Conservation (phyloP, 1,140 invertebrate genomes). For the Bombus balteatus region DNA sequence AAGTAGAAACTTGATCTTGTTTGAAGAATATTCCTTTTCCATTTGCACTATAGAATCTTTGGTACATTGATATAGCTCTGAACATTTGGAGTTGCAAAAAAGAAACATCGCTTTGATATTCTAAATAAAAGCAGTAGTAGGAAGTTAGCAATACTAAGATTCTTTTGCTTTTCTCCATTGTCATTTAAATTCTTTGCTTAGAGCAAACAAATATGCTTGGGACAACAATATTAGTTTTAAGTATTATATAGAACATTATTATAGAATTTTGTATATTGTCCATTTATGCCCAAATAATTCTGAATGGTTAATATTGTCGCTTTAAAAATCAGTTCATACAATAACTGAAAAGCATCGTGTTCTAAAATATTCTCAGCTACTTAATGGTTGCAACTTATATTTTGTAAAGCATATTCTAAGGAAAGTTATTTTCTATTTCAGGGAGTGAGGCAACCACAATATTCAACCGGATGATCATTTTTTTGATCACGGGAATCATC, state of each 20-base stretch:
- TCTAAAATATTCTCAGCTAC: background rate
- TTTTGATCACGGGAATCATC: conserved; percentile 40
- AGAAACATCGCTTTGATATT: background rate
- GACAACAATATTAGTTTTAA: background rate
- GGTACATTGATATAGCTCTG: too few species aligned
- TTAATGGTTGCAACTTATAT: background rate
- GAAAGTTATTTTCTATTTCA: background rate
- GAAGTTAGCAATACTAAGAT: background rate
- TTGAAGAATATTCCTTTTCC: background rate
- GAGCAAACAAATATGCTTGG: background rate
- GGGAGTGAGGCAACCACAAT: conserved; percentile 15
- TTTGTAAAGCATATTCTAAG: background rate
- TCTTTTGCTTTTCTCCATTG: background rate
- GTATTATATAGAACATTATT: background rate
- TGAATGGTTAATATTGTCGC: background rate
- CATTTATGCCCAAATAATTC: background rate
- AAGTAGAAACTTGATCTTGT: background rate
- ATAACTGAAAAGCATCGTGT: background rate
- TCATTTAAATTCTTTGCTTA: too few species aligned
- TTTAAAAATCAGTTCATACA: background rate
- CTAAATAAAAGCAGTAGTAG: background rate
- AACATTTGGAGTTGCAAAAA: background rate
- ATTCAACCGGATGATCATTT: conserved; percentile 49
- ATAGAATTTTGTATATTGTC: background rate
- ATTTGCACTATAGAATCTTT: background rate